Evolutionary conservation across 92 coral and sea anemone genomes (phyloP).

Genomic region (Paramuricea clavata): DNA sequence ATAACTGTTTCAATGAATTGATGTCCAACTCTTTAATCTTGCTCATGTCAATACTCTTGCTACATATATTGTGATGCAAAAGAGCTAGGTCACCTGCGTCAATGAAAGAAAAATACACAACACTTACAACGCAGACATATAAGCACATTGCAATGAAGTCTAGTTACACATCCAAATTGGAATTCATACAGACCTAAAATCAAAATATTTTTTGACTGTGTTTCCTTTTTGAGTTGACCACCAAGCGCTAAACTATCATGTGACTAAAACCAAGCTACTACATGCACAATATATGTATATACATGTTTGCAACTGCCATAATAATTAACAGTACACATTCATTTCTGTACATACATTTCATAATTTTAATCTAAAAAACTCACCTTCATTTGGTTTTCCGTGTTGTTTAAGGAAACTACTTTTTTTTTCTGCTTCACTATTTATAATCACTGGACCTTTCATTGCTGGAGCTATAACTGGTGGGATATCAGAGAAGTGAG

Average conservation of each 20-base stretch:
- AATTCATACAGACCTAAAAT: too few species aligned
- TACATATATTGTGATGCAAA: slow-evolving; percentile 41
- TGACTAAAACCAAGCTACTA: too few species aligned
- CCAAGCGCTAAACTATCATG: too few species aligned
- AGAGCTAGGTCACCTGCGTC: slow-evolving; percentile 57
- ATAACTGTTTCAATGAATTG: slow-evolving; percentile 25
- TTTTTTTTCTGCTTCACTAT: slow-evolving; percentile 25
- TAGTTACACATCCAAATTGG: too few species aligned
- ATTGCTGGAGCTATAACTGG: slow-evolving; percentile 37
- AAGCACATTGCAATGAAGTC: too few species aligned
- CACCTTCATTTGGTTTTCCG: not conserved
- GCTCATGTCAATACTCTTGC: slow-evolving; percentile 32
- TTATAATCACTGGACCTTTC: not conserved
- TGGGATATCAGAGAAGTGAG: slow-evolving; percentile 1
- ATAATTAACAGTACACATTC: not conserved
- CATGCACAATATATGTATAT: too few species aligned
- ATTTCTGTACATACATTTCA: not conserved
- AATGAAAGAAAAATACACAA: too few species aligned
- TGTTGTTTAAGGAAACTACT: not conserved
- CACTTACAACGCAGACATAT: too few species aligned
- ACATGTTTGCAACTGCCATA: not conserved
- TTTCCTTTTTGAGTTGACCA: too few species aligned
- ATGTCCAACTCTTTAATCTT: slow-evolving; percentile 12
- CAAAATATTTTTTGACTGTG: too few species aligned
- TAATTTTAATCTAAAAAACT: too few species aligned